Conservation (phyloP, 1,140 invertebrate species). For the Polypedilum pembai region DNA sequence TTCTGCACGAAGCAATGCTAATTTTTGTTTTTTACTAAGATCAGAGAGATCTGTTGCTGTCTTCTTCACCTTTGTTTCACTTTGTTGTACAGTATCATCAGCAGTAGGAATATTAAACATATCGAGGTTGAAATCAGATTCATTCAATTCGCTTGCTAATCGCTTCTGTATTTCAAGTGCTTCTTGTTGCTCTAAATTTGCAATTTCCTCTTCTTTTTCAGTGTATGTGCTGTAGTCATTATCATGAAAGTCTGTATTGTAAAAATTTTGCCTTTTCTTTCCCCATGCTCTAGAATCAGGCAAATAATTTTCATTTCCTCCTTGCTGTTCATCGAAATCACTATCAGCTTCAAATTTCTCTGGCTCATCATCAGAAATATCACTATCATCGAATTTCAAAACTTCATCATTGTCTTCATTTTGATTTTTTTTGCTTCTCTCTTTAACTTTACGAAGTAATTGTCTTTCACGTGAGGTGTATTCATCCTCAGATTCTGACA, state of each 20-base stretch:
- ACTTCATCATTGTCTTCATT: slow-evolving; percentile 58
- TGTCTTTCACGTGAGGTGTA: slow-evolving; percentile 56
- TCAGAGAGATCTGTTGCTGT: slow-evolving; percentile 66
- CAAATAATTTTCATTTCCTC: slow-evolving; percentile 57
- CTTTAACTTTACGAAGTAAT: slow-evolving; percentile 54
- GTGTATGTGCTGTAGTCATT: slow-evolving; percentile 70
- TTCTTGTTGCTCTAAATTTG: slow-evolving; percentile 77
- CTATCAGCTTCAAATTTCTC: slow-evolving; percentile 49
- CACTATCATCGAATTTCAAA: slow-evolving; percentile 51
- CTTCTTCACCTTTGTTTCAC: slow-evolving; percentile 47
- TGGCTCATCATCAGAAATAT: slow-evolving; percentile 38
- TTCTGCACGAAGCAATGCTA: slow-evolving; percentile 68
- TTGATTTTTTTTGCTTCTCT: slow-evolving; percentile 40
- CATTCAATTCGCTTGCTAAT: slow-evolving; percentile 67
- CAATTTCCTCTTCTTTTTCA: slow-evolving; percentile 62
- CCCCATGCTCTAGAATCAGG: slow-evolving; percentile 82
- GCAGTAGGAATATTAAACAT: slow-evolving; percentile 43
- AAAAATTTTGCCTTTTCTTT: slow-evolving; percentile 66
- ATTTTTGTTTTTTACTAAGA: slow-evolving; percentile 64
- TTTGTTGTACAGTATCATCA: slow-evolving; percentile 33
- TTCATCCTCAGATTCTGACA: slow-evolving; percentile 63
- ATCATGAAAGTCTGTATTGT: slow-evolving; percentile 82
- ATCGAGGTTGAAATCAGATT: slow-evolving; percentile 71
- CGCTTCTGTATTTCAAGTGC: slow-evolving; percentile 72
- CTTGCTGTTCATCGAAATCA: slow-evolving; percentile 61